A percentile compares a stretch with the other conserved stretches of the same genome.
Conservation (phyloP, 2,888 invertebrate species). For the Lasioglossum villosulum region DNA sequence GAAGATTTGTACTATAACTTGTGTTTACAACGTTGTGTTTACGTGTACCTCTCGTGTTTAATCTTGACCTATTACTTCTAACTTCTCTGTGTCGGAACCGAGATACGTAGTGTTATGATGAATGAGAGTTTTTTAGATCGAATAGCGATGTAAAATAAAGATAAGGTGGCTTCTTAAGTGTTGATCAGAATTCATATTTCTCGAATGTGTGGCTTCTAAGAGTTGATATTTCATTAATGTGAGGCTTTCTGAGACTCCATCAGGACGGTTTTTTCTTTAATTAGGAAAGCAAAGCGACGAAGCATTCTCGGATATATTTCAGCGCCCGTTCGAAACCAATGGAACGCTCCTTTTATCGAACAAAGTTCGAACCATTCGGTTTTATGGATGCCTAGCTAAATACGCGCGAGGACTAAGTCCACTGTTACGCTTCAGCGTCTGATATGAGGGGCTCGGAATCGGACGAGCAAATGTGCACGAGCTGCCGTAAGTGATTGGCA, state of each 20-base stretch:
- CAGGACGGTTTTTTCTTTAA: neutral
- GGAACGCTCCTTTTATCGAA: slow-evolving; percentile 75
- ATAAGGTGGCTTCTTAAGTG: neutral
- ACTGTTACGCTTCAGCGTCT: slow-evolving; percentile 60
- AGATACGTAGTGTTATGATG: neutral
- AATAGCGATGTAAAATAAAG: neutral
- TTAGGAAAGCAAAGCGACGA: slow-evolving; percentile 8
- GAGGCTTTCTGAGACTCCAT: neutral
- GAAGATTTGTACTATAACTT: too few species aligned
- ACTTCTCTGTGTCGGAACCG: too few species aligned
- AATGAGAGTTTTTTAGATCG: neutral
- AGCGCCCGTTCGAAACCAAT: slow-evolving; percentile 33
- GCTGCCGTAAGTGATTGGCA: slow-evolving; percentile 80
- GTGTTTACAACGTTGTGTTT: too few species aligned
- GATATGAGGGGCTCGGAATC: slow-evolving; percentile 66
- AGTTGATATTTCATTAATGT: neutral
- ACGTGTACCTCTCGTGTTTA: too few species aligned
- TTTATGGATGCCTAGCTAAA: slow-evolving; percentile 79
- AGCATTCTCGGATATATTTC: slow-evolving; percentile 49
- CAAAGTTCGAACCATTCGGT: slow-evolving; percentile 80
- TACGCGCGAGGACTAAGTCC: slow-evolving; percentile 73
- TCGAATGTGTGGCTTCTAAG: neutral
- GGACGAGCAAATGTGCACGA: slow-evolving; percentile 69
- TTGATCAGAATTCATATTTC: neutral
- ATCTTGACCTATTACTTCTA: too few species aligned